Base-by-base conservation (phyloP, 2,113 vertebrate genomes). In the Quiscalus mexicanus region DNA sequence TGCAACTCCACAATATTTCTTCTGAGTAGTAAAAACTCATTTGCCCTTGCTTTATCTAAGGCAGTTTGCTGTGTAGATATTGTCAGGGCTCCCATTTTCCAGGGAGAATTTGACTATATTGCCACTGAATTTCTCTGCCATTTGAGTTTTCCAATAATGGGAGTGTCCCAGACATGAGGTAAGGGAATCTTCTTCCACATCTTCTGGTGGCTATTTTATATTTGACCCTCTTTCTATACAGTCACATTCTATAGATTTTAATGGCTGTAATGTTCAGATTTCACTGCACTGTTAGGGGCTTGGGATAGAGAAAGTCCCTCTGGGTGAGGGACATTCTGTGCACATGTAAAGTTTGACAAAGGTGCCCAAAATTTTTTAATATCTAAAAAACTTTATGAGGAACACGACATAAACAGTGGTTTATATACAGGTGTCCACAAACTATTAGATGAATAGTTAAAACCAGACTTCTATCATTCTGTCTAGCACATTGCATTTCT, bases 11-110 rank as follows among this genome's bases (percentile, higher is more conserved):
- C 62, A 64, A 42, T 87, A 85, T 82, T 91, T 71, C 69, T 93
- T 84, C 58, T 12, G 47, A 87, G 65, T 63, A 76, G 44, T 75
- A 93, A 91, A 95, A 93, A 68, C 35, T 87, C 62, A 75, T 94
- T 89, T 87, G 69, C 56, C 44, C n/a, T 87, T 84, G 56, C 87
- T 91, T 89, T 70, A 82, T 82, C 56, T 87, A 45, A 78, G 1
- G 6, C 52, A 52, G 52, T 87, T 84, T 82, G 35, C n/a, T 82
- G 14, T 37, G 62, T 50, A 71, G 65, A 20, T 87, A 41, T 60
- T 84, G 47, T 23, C 52, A 87, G 53, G 47, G 56, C 47, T 81
- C 55, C 87, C 76, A 39, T 68, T 87, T 95, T 55, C 64, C 52
- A 63, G 42, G 27, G 37, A 52, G n/a, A 21, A 17, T 55, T 59